Evolutionary conservation across 2,888 invertebrate species (phyloP), one percentile per base, ranked within the genome.

Genomic region (Lacanobia wlatinum): DNA sequence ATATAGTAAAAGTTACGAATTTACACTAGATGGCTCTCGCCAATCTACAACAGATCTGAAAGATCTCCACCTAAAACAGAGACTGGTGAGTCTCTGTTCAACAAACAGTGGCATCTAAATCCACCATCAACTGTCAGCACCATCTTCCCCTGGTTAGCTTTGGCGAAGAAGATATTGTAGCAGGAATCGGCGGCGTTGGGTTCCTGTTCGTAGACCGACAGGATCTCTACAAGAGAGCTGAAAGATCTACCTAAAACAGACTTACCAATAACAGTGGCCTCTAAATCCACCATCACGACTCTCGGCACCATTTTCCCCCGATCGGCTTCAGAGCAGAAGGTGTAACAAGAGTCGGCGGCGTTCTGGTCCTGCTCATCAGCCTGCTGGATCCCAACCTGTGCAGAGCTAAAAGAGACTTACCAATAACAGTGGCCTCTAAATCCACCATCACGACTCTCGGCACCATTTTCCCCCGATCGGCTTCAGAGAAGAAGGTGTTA

Each of bases 281-380:
- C 28, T 34, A 98, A 96, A 90, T 99, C 99, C 68, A 99, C 98
- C 97, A 98, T 98, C 53, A 98, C 97, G 1, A 98, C 97, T 77
- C 99, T 96, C 0, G 99, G 99, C 64, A 99, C 98, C 96, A 98
- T 98, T 92, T 98, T 98, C 16, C 98, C 98, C 69, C 97, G 96
- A 78, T 97, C 98, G 7, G 98, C 98, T 91, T 99, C 98, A n/a
- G 97, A 97, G 91, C 98, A 98, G 2, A 97, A 97, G 90, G n/a
- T n/a, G n/a, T n/a, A n/a, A n/a, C 97, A 97, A 23, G 95, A 96
- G 89, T 96, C 96, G 9, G 96, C 92, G 1, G 95, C 92, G 55
- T 91, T 93, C 40, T 95, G 92, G 78, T 94, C 94, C 52, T 91
- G 87, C 1, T 94, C 94, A 76, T 87, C 88, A 3, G 92, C 88